Conservation (phyloP, 2,113 vertebrate genomes). For the Bufo gargarizans region DNA sequence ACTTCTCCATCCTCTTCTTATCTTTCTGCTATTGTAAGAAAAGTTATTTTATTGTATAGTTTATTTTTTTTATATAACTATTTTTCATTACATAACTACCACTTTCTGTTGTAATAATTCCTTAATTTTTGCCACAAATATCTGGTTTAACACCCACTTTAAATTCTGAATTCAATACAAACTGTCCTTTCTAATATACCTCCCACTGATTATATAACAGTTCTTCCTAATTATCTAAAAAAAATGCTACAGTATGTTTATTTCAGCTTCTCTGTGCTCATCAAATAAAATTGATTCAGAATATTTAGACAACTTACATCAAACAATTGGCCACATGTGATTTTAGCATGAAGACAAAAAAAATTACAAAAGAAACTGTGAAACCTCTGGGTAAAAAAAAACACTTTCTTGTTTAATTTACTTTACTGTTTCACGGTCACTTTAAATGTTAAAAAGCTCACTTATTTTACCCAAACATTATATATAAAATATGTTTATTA, state of each 20-base stretch:
- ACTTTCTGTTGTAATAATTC: not conserved
- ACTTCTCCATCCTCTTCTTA: not conserved
- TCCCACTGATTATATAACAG: not conserved
- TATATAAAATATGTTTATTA: slow-evolving; percentile 25
- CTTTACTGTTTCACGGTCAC: slow-evolving; percentile 56
- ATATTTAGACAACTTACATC: slow-evolving; percentile 60
- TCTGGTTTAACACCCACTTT: not conserved
- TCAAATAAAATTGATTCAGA: slow-evolving; percentile 59
- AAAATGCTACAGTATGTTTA: not conserved
- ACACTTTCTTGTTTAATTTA: slow-evolving; percentile 45
- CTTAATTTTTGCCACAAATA: not conserved
- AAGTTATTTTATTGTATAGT: not conserved
- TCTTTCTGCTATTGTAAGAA: not conserved
- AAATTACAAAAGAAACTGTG: slow-evolving; percentile 59
- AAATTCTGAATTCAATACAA: not conserved
- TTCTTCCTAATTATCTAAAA: not conserved
- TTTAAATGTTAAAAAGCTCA: slow-evolving; percentile 8
- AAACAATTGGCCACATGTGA: slow-evolving; percentile 60
- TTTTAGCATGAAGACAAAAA: slow-evolving; percentile 60
- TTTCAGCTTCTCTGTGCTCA: slow-evolving; percentile 33
- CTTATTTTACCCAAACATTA: slow-evolving; percentile 43
- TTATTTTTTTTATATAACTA: not conserved
- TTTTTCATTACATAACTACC: not conserved
- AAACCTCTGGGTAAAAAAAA: slow-evolving; percentile 58
- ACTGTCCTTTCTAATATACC: not conserved